Evolutionary conservation across 2,888 invertebrate species (phyloP).

Genomic region (Catocala sponsa): DNA sequence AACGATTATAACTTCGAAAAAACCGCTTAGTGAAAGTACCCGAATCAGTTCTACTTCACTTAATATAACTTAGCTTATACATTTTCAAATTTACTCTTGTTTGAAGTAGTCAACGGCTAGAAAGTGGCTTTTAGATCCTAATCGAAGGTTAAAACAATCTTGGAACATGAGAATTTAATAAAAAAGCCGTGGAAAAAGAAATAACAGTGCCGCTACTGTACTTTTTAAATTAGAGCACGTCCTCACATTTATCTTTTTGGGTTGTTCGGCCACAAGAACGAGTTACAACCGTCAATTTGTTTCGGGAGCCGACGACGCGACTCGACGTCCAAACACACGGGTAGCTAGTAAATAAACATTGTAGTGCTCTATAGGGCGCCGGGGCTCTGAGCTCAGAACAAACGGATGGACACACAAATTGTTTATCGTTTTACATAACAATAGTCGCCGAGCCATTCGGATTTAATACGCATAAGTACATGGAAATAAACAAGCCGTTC

Average conservation of each 20-base stretch:
- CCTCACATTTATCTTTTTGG: conserved; percentile 48
- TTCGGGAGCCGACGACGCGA: conserved; percentile 40
- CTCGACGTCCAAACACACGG: conserved; percentile 22
- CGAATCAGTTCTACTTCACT: neutral
- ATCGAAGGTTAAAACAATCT: conserved; percentile 45
- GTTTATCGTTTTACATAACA: conserved; percentile 53
- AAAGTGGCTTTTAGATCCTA: conserved; percentile 40
- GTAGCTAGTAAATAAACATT: conserved; percentile 53
- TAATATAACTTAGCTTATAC: too few relatives aligned
- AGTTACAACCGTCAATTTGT: conserved; percentile 56
- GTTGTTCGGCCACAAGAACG: conserved; percentile 38
- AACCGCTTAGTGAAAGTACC: neutral
- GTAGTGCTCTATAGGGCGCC: conserved; percentile 28
- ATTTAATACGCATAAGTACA: conserved; percentile 28
- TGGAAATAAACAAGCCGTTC: neutral
- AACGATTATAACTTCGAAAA: conserved; percentile 3
- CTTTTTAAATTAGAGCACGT: conserved; percentile 58
- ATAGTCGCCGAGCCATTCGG: conserved; percentile 35
- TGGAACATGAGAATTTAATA: conserved; percentile 41
- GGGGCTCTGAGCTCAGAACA: conserved; percentile 48
- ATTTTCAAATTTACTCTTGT: too few relatives aligned
- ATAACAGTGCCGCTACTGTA: conserved; percentile 41
- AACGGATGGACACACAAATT: conserved; percentile 53
- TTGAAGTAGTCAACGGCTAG: too few relatives aligned
- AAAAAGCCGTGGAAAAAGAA: conserved; percentile 48